These are phyloP conservation scores for Maconellicoccus hirsutus DNA, from an alignment of 1,140 invertebrate genomes.

Conservation along the genomic window DNA sequence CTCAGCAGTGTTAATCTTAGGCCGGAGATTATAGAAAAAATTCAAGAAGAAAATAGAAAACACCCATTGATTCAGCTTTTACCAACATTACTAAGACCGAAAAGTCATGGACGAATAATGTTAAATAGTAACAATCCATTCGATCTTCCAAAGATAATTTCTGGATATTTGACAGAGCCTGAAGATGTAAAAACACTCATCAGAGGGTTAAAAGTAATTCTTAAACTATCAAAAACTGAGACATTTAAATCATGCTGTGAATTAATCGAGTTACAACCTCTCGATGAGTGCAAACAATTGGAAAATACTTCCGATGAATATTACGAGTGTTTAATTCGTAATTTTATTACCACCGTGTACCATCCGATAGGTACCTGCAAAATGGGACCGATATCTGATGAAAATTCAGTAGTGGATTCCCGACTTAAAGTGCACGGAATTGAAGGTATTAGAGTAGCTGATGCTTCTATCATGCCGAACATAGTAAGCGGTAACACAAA, in stretches of 20 bases:
- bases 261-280: conserved; percentile 35
- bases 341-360: conserved; percentile 38
- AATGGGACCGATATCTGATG: conserved; percentile 47
- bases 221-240: conserved; percentile 47
- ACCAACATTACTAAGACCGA: conserved; percentile 54
- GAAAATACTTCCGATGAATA: conserved; percentile 47
- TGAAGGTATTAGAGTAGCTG: conserved; percentile 46
- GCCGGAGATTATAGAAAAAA: background rate
- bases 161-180: conserved; percentile 52
- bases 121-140: conserved; percentile 51
- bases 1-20: no score
- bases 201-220: conserved; percentile 56
- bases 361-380: conserved; percentile 46
- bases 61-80: background rate
- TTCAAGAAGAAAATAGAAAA: background rate
- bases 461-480: conserved; percentile 59
- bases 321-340: conserved; percentile 49
- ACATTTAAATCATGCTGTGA: conserved; percentile 50
- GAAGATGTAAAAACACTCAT: conserved; percentile 33
- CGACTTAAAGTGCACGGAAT: conserved; percentile 49
- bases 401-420: conserved; percentile 46
- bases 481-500: conserved; percentile 57
- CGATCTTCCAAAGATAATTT: conserved; percentile 61
- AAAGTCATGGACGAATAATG: conserved; percentile 53
- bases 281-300: conserved; percentile 37